Evolutionary conservation across 1,140 invertebrate genomes (phyloP), one percentile per base, ranked within the genome.

Genomic region (Protaetia brevitarsis): DNA sequence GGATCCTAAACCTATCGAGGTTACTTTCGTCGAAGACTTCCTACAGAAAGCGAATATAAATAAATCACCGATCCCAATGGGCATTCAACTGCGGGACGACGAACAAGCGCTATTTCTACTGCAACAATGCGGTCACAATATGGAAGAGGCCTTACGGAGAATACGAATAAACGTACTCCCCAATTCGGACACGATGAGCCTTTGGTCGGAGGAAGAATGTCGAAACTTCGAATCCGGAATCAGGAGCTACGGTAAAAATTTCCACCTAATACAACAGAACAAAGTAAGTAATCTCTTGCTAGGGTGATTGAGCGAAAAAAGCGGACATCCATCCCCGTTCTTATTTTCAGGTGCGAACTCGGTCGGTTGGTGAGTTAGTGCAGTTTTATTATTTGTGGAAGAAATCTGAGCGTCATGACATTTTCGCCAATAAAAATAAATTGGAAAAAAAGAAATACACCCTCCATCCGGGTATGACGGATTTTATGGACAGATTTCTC

Each of bases 321-420:
- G n/a, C n/a, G n/a, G n/a, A n/a, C n/a, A n/a, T n/a, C n/a, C n/a
- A n/a, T n/a, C n/a, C n/a, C n/a, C 58, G 21, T 60, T 60, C 30
- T 31, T 60, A 16, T 61, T 16, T n/a, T 3, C 13, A 91, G 88
- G 90, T 96, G 16, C 85, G 91, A 75, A 97, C 95, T 57, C 82
- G 96, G 76, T 94, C 95, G n/a, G 95, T 98, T 23, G 93, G 94
- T 26, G 97, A 99, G 81, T 81, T 99, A 51, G 95, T 98, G 31
- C 94, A 98, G 76, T 98, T 98, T 83, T 99, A 99, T 82, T 99
- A 99, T 77, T 85, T 98, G 28, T 99, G 96, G 96, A 99, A 99
- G 80, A 99, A 98, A 82, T 98, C 96, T 56, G 96, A 98, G 78
- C 83, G 97, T 36, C 95, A 98, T 79, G 97, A 98, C 81, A 89